These are phyloP conservation scores for Watsonalla binaria DNA, from an alignment of 2,888 invertebrate genomes.

Conservation along the genomic window DNA sequence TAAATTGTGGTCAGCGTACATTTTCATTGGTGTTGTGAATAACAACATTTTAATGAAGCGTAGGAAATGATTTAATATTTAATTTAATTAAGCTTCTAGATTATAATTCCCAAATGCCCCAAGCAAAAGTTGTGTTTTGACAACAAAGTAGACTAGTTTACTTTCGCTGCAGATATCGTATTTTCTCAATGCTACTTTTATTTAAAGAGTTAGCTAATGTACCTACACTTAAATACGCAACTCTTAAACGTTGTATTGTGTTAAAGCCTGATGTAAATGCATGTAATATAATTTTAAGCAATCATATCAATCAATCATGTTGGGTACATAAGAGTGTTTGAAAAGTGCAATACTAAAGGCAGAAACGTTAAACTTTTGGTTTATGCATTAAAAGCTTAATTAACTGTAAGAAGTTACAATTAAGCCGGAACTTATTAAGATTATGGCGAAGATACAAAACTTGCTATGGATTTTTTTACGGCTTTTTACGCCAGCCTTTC, in stretches of 20 bases:
- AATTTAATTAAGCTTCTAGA: conserved; percentile 28
- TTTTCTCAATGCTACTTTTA: too few species aligned
- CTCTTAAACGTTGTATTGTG: too few species aligned
- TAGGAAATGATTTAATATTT: conserved; percentile 36
- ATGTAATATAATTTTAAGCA: too few species aligned
- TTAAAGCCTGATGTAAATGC: too few species aligned
- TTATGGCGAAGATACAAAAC: conserved; percentile 24
- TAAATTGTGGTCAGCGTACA: conserved; percentile 62
- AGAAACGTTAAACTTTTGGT: not conserved
- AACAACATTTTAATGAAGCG: conserved; percentile 48
- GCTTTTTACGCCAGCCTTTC: conserved; percentile 28
- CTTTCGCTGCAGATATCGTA: too few species aligned
- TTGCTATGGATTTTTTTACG: conserved; percentile 30
- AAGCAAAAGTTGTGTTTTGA: too few species aligned
- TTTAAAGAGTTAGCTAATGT: too few species aligned
- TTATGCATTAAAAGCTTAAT: conserved; percentile 10
- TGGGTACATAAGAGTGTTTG: too few species aligned
- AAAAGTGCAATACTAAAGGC: not conserved
- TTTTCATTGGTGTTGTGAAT: conserved; percentile 52
- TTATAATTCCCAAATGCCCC: not conserved
- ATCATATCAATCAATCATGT: too few species aligned
- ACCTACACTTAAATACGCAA: too few species aligned
- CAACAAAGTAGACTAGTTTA: too few species aligned
- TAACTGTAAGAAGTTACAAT: conserved; percentile 19
- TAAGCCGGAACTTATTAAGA: conserved; percentile 23